Conservation (phyloP, 2,888 invertebrate species). For the Clostera curtula region DNA sequence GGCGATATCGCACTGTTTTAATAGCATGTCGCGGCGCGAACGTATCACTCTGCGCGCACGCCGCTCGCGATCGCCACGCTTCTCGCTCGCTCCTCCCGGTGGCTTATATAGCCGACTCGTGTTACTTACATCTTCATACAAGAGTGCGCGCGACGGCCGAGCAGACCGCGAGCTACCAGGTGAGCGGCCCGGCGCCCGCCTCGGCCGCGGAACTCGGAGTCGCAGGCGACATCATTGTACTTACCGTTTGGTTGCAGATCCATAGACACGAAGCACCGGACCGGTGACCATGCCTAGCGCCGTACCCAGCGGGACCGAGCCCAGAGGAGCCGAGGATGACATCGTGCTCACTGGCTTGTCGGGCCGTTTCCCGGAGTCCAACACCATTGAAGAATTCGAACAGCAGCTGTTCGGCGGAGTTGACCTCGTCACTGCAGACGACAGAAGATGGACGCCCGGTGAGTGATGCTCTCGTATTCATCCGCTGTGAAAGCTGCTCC, state of each 20-base stretch:
- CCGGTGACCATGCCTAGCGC: conserved; percentile 49
- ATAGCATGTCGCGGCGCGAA: conserved; percentile 33
- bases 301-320: conserved; percentile 47
- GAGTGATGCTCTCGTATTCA: neutral
- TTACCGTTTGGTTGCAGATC: conserved; percentile 35
- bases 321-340: conserved; percentile 70
- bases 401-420: conserved; percentile 91
- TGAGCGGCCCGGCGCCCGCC: too few species aligned
- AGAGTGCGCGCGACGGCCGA: too few species aligned
- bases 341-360: conserved; percentile 90
- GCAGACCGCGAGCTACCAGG: too few species aligned
- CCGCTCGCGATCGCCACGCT: conserved; percentile 31
- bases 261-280: conserved; percentile 10
- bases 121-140: too few species aligned
- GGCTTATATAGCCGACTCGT: neutral
- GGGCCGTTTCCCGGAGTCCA: conserved; percentile 92
- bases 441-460: conserved; percentile 89
- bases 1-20: conserved; percentile 51
- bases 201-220: too few species aligned
- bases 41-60: conserved; percentile 43
- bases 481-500: neutral
- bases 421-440: conserved; percentile 95
- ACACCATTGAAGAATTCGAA: conserved; percentile 93
- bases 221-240: conserved; percentile 8
- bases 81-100: conserved; percentile 10